Evolutionary conservation across 2,888 invertebrate genomes (phyloP).

Genomic region (Drosophila subsilvestris): DNA sequence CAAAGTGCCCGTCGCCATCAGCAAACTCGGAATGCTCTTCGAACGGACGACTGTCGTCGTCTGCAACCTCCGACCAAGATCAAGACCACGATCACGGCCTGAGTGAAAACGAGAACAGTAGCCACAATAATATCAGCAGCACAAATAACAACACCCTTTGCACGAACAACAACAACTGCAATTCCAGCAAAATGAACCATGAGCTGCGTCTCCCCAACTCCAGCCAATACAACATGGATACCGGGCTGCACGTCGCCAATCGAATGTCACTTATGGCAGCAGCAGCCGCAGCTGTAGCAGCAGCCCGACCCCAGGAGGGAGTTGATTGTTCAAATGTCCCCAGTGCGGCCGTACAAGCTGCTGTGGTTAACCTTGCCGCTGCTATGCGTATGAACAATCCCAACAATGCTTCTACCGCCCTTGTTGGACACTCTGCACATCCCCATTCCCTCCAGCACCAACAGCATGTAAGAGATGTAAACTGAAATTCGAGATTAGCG

Average conservation of each 20-base stretch:
- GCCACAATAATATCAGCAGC: slow-evolving; percentile 66
- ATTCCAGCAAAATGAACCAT: slow-evolving; percentile 86
- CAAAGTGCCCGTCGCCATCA: slow-evolving; percentile 92
- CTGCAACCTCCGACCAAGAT: slow-evolving; percentile 92
- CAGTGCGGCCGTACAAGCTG: slow-evolving; percentile 88
- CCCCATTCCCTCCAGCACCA: slow-evolving; percentile 48
- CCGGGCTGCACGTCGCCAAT: slow-evolving; percentile 85
- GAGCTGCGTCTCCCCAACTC: slow-evolving; percentile 85
- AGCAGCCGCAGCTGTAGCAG: slow-evolving; percentile 79
- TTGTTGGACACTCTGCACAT: slow-evolving; percentile 44
- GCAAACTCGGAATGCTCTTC: slow-evolving; percentile 95
- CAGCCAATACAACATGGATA: slow-evolving; percentile 88
- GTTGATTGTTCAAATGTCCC: slow-evolving; percentile 79
- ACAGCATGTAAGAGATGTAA: slow-evolving; percentile 54
- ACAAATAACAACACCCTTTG: slow-evolving; percentile 86
- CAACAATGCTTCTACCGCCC: slow-evolving; percentile 38
- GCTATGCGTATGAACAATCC: slow-evolving; percentile 88
- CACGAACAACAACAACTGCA: slow-evolving; percentile 85
- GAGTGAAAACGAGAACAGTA: slow-evolving; percentile 86
- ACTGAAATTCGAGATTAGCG: not conserved
- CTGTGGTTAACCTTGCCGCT: slow-evolving; percentile 90
- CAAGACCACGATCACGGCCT: slow-evolving; percentile 85
- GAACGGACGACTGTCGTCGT: slow-evolving; percentile 91
- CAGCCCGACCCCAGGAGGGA: slow-evolving; percentile 57
- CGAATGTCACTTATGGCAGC: slow-evolving; percentile 90